phyloP scores from a whole-genome alignment of 2,797 vertebrate genomes.

The Platyrinchus mystaceus region DNA sequence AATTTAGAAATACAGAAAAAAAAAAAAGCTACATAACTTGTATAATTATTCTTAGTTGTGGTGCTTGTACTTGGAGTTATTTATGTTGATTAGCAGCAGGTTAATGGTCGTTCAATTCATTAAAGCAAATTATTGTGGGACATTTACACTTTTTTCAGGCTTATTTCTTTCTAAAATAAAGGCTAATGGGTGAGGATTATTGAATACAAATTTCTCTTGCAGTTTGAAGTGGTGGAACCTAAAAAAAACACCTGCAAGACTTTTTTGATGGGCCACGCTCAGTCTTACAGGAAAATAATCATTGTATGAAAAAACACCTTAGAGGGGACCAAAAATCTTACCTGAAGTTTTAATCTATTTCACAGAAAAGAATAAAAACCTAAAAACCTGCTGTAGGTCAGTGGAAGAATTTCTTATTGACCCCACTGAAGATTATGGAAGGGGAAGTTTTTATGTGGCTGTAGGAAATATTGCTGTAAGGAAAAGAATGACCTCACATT shows the following conservation, averaged over 20 bases:
- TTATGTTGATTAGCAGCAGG: background rate
- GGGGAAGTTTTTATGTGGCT: background rate
- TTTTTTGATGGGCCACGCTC: background rate
- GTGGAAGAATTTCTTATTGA: background rate
- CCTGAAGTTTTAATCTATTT: background rate
- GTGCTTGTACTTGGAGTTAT: background rate
- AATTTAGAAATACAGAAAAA: background rate
- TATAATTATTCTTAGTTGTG: background rate
- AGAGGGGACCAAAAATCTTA: background rate
- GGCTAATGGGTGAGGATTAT: background rate
- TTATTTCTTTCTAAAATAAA: background rate
- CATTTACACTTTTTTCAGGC: background rate
- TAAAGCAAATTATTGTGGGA: background rate
- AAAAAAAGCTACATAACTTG: background rate
- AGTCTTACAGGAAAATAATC: background rate
- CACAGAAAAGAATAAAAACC: background rate
- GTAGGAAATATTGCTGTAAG: background rate
- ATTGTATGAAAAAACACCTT: rapidly evolving
- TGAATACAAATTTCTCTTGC: background rate
- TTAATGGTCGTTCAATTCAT: background rate
- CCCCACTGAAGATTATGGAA: background rate
- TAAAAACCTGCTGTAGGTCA: background rate
- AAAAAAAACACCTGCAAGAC: background rate
- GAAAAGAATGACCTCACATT: background rate
- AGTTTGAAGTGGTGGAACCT: background rate